Conservation (phyloP, 2,888 invertebrate species). For the Heliconius hortense region DNA sequence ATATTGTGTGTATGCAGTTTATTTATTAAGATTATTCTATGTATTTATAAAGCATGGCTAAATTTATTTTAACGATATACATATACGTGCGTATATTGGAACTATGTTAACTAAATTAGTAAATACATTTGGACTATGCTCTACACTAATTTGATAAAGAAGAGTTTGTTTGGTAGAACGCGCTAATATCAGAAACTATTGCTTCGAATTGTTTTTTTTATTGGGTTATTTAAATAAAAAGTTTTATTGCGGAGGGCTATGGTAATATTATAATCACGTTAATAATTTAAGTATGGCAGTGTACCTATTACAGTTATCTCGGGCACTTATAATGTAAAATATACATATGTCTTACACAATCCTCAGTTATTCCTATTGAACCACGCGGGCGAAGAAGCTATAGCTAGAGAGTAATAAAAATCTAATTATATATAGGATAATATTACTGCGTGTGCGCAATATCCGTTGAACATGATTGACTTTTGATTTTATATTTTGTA, state of each 20-base stretch:
- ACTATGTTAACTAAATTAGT: conserved; percentile 1
- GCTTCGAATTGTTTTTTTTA: no score
- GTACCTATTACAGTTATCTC: neutral
- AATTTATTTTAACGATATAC: neutral
- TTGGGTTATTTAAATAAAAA: no score
- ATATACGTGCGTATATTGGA: neutral
- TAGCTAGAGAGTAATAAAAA: conserved; percentile 1
- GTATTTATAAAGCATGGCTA: conserved; percentile 13
- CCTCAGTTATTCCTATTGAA: neutral
- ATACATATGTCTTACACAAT: neutral
- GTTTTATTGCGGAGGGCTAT: no score
- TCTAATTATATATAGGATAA: conserved; percentile 1
- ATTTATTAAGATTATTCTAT: neutral
- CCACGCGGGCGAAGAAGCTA: no score
- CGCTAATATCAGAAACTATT: no score
- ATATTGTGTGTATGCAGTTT: neutral
- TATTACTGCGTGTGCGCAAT: conserved; percentile 9
- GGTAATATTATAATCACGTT: no score
- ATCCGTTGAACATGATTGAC: conserved; percentile 21
- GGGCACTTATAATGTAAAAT: neutral
- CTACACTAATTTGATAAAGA: no score
- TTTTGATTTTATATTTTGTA: conserved; percentile 32
- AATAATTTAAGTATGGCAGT: no score
- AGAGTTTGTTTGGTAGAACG: no score
- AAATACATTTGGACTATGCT: neutral